Percentiles rank a stretch among this genome's conserved stretches.
Conservation (phyloP, 2,113 vertebrate species). For the Pelecanus crispus region DNA sequence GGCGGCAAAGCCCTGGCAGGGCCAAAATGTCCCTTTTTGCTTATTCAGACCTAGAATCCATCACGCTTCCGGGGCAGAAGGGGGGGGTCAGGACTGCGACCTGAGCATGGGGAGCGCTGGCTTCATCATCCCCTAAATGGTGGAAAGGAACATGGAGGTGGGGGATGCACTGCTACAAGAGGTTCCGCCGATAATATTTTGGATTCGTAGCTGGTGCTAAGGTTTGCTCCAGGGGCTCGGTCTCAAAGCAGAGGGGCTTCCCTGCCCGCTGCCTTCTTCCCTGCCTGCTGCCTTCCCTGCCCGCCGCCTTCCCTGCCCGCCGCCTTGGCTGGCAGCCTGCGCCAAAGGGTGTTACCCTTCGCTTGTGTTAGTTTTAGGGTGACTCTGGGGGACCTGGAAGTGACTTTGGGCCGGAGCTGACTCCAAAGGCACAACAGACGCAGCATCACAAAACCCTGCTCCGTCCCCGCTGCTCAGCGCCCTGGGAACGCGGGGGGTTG, state of each 20-base stretch:
- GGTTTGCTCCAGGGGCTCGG: neutral
- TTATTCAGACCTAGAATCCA: neutral
- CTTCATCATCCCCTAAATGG: neutral
- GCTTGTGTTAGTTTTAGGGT: neutral
- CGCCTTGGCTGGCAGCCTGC: neutral
- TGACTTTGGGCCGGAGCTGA: neutral
- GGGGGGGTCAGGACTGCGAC: fast-evolving
- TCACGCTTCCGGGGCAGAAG: neutral
- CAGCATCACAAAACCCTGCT: neutral
- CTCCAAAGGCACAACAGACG: neutral
- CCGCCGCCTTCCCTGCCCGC: neutral
- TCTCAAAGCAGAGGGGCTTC: neutral
- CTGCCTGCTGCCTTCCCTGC: neutral
- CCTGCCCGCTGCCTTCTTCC: neutral
- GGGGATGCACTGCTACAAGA: neutral
- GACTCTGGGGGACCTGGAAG: neutral
- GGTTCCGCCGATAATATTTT: neutral
- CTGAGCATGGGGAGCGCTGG: neutral
- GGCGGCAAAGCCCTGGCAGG: neutral
- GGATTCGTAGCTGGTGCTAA: neutral
- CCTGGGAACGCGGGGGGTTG: neutral
- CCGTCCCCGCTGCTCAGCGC: neutral
- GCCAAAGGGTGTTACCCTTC: neutral
- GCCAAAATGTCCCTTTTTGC: neutral
- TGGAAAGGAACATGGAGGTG: fast-evolving